Percentiles rank a stretch among this genome's conserved stretches.
Evolutionary conservation across 1,140 invertebrate species (phyloP).

Genomic region (Forficula auricularia): DNA sequence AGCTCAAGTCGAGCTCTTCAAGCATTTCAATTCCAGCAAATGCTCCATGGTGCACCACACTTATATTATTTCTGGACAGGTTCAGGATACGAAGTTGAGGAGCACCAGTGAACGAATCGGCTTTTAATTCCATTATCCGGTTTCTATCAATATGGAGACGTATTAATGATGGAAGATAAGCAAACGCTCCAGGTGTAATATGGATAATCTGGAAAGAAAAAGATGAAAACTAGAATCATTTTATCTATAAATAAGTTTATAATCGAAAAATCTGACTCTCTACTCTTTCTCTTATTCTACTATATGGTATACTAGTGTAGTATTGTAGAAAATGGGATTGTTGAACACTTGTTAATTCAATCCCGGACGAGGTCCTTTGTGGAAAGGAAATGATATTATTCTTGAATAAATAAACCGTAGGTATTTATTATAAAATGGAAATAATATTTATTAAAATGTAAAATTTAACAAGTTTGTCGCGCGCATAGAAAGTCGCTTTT

Average conservation of each 20-base stretch:
- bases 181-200: slow-evolving; percentile 44
- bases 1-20: slow-evolving; percentile 45
- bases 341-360: no score
- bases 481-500: no score
- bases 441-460: no score
- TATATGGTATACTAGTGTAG: background rate
- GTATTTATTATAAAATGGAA: no score
- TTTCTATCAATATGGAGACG: slow-evolving; percentile 52
- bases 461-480: no score
- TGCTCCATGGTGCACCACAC: slow-evolving; percentile 47
- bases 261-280: background rate
- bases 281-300: background rate
- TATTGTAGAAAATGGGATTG: no score
- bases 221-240: background rate
- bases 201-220: slow-evolving; percentile 36
- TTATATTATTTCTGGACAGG: slow-evolving; percentile 52
- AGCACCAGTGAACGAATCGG: slow-evolving; percentile 47
- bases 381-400: no score
- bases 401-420: no score
- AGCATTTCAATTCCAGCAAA: slow-evolving; percentile 45
- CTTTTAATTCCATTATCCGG: slow-evolving; percentile 46
- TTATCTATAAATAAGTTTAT: background rate
- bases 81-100: slow-evolving; percentile 44
- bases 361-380: no score
- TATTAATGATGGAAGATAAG: slow-evolving; percentile 42